A percentile compares a stretch with the other conserved stretches of the same genome.
Evolutionary conservation across 2,113 vertebrate genomes (phyloP).

Genomic region (Lucifuga dentata): DNA sequence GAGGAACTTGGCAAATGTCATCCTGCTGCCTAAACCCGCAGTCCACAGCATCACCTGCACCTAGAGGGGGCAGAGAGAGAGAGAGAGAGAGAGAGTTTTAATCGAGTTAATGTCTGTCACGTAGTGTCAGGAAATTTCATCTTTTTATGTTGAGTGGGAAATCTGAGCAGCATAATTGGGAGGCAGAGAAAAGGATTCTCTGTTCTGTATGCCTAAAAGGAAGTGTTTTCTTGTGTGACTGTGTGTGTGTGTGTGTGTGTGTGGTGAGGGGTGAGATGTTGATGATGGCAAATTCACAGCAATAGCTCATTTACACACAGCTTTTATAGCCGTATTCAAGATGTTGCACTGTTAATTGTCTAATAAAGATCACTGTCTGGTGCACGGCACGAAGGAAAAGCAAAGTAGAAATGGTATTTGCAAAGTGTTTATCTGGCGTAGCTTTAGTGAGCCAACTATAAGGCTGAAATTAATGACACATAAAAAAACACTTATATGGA

Average conservation of each 20-base stretch:
- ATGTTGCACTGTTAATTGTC: constrained; percentile 38
- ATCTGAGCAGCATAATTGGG: constrained; percentile 26
- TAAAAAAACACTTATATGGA: constrained; percentile 36
- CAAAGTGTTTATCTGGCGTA: constrained; percentile 11
- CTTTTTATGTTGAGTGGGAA: constrained; percentile 7
- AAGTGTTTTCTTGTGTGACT: constrained; percentile 31
- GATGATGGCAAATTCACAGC: constrained; percentile 34
- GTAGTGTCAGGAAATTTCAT: constrained; percentile 12
- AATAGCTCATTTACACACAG: constrained; percentile 48
- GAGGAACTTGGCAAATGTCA: constrained; percentile 77
- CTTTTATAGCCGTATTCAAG: constrained; percentile 50
- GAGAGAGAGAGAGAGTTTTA: constrained; percentile 15
- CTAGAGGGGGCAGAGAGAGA: constrained; percentile 46
- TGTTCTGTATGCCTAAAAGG: constrained; percentile 7
- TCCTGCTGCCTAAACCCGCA: constrained; percentile 73
- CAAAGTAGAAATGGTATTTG: constrained; percentile 46
- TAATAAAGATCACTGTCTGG: too few species aligned
- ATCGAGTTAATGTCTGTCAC: not conserved
- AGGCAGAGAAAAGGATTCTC: constrained; percentile 1
- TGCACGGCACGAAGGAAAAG: not conserved
- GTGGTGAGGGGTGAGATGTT: not conserved
- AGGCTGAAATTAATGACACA: constrained; percentile 49
- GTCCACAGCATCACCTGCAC: constrained; percentile 78
- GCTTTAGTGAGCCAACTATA: constrained; percentile 39
- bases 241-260: too few species aligned